Conservation (phyloP, 2,113 vertebrate species). For the Haemorhous mexicanus region DNA sequence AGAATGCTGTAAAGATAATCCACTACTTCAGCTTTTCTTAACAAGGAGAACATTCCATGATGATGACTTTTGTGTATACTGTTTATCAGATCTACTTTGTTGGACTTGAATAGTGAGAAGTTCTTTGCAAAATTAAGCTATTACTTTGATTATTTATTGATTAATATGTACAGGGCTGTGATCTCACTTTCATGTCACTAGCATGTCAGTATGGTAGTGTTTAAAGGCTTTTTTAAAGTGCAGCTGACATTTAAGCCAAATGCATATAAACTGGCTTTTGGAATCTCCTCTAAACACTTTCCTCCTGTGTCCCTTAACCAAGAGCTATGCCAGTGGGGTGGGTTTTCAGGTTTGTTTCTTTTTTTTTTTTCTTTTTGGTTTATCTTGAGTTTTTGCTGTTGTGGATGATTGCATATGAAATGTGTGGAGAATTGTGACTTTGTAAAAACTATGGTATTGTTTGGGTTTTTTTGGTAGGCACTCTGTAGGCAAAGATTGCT, state of each 20-base stretch:
- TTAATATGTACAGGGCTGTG: background rate
- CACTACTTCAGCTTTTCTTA: background rate
- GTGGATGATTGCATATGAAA: background rate
- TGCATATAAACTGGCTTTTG: background rate
- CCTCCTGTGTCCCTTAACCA: background rate
- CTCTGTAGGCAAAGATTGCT: background rate
- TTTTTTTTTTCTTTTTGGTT: background rate
- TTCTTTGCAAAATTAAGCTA: background rate
- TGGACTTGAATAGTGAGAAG: background rate
- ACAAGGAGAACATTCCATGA: background rate
- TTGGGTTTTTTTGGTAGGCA: fast-evolving
- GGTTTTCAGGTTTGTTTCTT: too few species aligned
- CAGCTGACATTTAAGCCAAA: background rate
- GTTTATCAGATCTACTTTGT: background rate
- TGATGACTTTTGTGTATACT: background rate
- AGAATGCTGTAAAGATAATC: background rate
- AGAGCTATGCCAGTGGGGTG: background rate
- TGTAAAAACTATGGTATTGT: background rate
- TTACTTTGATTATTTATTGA: background rate
- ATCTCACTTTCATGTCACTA: background rate
- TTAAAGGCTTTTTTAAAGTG: background rate
- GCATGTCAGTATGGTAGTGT: background rate
- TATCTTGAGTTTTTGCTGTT: background rate
- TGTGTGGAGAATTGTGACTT: background rate
- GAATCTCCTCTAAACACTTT: background rate